These are phyloP conservation scores for Geophilus truncorum DNA, from an alignment of 2,888 invertebrate species.

Conservation along the genomic window DNA sequence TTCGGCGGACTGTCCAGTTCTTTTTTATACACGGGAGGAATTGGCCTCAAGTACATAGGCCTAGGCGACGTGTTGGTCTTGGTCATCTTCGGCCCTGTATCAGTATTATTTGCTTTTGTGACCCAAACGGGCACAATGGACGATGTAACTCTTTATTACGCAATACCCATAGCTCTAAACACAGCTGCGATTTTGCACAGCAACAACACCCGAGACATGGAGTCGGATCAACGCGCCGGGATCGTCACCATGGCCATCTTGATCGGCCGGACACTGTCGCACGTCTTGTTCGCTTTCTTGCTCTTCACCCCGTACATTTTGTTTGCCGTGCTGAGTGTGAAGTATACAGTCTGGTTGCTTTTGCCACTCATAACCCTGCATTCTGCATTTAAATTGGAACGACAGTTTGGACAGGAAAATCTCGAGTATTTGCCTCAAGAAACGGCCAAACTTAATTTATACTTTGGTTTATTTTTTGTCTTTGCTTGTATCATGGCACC, in stretches of 20 bases:
- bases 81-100: slow-evolving; percentile 88
- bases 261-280: slow-evolving; percentile 84
- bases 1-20: slow-evolving; percentile 93
- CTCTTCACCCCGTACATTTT: slow-evolving; percentile 86
- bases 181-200: slow-evolving; percentile 93
- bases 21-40: slow-evolving; percentile 93
- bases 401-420: slow-evolving; percentile 73
- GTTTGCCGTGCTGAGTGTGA: slow-evolving; percentile 76
- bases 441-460: slow-evolving; percentile 84
- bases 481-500: slow-evolving; percentile 54
- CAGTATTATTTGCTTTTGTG: slow-evolving; percentile 87
- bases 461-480: slow-evolving; percentile 84
- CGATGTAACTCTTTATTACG: slow-evolving; percentile 86
- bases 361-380: slow-evolving; percentile 81
- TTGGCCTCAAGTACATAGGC: slow-evolving; percentile 92
- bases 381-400: slow-evolving; percentile 83
- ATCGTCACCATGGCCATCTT: slow-evolving; percentile 93
- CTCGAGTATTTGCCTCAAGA: slow-evolving; percentile 78
- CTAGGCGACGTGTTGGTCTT: slow-evolving; percentile 87
- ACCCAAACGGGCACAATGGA: slow-evolving; percentile 88
- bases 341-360: slow-evolving; percentile 82
- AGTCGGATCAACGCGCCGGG: slow-evolving; percentile 79
- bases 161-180: slow-evolving; percentile 85
- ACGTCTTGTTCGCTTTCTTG: slow-evolving; percentile 81
- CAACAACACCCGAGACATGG: slow-evolving; percentile 88